Percentiles rank a stretch among this genome's conserved stretches.
Conservation (phyloP, 2,113 vertebrate species). For the Corydoras sp. region DNA sequence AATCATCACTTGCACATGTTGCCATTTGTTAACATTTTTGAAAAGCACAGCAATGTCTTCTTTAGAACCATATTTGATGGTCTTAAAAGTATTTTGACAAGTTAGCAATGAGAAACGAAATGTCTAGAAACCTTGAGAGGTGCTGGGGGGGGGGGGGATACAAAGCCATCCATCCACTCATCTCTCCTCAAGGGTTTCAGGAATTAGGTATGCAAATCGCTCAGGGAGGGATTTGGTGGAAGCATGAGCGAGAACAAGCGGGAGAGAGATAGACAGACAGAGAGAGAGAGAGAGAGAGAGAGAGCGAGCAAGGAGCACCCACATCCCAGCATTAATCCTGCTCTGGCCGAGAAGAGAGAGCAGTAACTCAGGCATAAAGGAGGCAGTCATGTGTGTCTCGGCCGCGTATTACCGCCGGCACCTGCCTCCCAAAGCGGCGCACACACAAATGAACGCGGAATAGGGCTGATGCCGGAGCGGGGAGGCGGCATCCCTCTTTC, state of each 20-base stretch:
- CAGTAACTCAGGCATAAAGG: constrained; percentile 79
- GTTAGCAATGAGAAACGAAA: constrained; percentile 11
- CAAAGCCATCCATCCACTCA: constrained; percentile 26
- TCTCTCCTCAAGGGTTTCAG: constrained; percentile 29
- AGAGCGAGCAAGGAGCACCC: constrained; percentile 41
- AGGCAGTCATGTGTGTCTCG: constrained; percentile 90
- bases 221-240: constrained; percentile 62
- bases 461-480: constrained; percentile 11
- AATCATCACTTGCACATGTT: too few relatives aligned
- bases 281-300: constrained; percentile 36
- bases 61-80: background rate
- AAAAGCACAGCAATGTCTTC: too few relatives aligned
- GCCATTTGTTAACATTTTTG: too few relatives aligned
- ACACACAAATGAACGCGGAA: constrained; percentile 22
- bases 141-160: constrained; percentile 46
- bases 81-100: background rate
- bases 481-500: constrained; percentile 14
- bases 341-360: constrained; percentile 42
- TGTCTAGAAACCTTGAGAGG: constrained; percentile 15
- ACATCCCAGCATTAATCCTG: constrained; percentile 59
- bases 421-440: constrained; percentile 77
- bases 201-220: constrained; percentile 70
- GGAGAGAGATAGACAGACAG: constrained; percentile 20
- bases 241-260: constrained; percentile 42
- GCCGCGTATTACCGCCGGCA: constrained; percentile 82